phyloP scores from a whole-genome alignment of 2,797 vertebrate species.

The Syngnathus rostellatus region DNA sequence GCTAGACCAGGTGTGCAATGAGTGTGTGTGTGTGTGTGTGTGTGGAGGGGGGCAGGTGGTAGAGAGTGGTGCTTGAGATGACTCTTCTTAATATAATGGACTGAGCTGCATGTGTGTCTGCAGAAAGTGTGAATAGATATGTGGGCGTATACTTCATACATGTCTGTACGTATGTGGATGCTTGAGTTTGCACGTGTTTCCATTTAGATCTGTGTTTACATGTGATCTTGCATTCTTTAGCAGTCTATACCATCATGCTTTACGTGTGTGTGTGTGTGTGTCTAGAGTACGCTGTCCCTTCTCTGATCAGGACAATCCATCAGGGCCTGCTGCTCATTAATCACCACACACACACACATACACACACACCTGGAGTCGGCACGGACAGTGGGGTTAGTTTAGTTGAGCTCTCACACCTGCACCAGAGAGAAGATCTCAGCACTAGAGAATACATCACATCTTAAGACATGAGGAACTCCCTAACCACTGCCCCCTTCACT shows the following conservation, averaged over 20 bases:
- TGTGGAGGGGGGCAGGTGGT: background rate
- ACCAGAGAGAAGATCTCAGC: conserved; percentile 29
- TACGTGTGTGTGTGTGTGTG: conserved; percentile 71
- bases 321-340: conserved; percentile 71
- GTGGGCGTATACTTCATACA: background rate
- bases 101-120: conserved; percentile 20
- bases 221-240: conserved; percentile 14
- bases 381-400: conserved; percentile 64
- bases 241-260: conserved; percentile 41
- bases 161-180: background rate
- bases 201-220: conserved; percentile 12
- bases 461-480: background rate
- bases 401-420: conserved; percentile 58
- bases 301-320: conserved; percentile 81
- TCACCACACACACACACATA: conserved; percentile 51
- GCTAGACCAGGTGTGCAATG: conserved; percentile 28
- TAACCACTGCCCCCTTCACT: background rate
- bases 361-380: conserved; percentile 43
- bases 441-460: background rate
- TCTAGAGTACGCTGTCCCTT: conserved; percentile 80
- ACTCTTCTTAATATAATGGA: conserved; percentile 39
- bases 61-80: conserved; percentile 23
- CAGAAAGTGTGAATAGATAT: background rate
- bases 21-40: conserved; percentile 18
- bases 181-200: conserved; percentile 3